Evolutionary conservation across 2,888 invertebrate genomes (phyloP).

Genomic region (Stenoptilia bipunctidactyla): DNA sequence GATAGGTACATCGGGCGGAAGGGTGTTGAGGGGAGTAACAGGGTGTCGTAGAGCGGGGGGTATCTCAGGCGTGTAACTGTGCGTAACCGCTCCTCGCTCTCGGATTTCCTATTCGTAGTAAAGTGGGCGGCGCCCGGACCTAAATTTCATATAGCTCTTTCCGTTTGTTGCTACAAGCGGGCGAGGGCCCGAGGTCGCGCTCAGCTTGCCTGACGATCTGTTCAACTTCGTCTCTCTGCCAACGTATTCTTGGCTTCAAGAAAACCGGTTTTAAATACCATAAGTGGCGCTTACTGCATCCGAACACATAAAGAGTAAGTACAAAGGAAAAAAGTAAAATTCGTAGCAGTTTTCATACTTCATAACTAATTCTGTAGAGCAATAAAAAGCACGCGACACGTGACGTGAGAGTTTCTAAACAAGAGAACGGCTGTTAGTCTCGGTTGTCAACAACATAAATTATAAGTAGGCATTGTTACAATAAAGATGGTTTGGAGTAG

Average conservation of each 20-base stretch:
- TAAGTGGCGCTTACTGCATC: too few relatives aligned
- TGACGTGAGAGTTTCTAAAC: conserved; percentile 28
- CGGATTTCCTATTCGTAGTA: conserved; percentile 71
- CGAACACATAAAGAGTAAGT: too few relatives aligned
- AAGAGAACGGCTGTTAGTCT: conserved; percentile 38
- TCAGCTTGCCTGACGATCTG: conserved; percentile 63
- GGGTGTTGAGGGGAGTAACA: conserved; percentile 36
- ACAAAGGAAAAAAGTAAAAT: too few relatives aligned
- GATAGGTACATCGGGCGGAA: conserved; percentile 40
- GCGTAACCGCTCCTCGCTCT: conserved; percentile 68
- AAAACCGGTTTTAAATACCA: too few relatives aligned
- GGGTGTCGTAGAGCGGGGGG: conserved; percentile 26
- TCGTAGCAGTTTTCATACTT: neutral
- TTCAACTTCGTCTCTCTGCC: conserved; percentile 65
- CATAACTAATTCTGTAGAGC: conserved; percentile 17
- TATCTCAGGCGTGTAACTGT: conserved; percentile 65
- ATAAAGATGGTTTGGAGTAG: conserved; percentile 42
- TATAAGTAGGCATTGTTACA: conserved; percentile 58
- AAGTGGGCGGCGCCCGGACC: conserved; percentile 64
- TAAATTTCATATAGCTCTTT: conserved; percentile 64
- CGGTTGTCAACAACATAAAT: conserved; percentile 61
- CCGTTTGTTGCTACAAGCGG: conserved; percentile 53
- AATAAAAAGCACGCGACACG: conserved; percentile 50
- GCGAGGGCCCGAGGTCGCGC: conserved; percentile 51
- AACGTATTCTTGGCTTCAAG: conserved; percentile 66